These are phyloP conservation scores for Rattus norvegicus DNA, from an alignment of 2,113 vertebrate species.

Conservation along the genomic window DNA sequence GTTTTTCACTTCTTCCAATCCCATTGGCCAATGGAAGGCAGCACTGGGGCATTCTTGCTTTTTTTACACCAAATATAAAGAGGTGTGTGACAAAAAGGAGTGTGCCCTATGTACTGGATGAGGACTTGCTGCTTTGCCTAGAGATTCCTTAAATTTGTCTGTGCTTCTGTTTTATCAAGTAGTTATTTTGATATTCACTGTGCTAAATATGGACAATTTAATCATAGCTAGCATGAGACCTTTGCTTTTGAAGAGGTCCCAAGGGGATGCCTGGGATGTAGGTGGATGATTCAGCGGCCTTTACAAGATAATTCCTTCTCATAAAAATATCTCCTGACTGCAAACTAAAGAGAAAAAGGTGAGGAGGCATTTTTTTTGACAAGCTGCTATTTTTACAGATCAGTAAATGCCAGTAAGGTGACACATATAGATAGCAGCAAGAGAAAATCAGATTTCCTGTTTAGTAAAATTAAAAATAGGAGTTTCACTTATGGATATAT, in stretches of 20 bases:
- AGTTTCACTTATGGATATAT: no score
- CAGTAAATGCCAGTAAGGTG: conserved; percentile 4
- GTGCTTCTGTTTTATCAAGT: not conserved
- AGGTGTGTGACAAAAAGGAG: rapidly evolving
- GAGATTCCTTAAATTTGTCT: not conserved
- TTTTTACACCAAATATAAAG: not conserved
- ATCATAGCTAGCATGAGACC: not conserved
- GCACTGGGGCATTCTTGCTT: not conserved
- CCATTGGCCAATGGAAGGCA: not conserved
- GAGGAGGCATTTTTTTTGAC: not conserved
- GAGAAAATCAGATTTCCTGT: not conserved
- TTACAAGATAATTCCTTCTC: conserved; percentile 1
- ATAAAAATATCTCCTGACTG: conserved; percentile 20
- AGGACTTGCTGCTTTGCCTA: not conserved
- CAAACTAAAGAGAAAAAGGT: not conserved
- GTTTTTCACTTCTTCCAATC: not conserved
- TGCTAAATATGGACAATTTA: not conserved
- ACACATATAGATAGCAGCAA: not conserved
- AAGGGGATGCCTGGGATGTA: not conserved
- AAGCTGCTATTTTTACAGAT: conserved; percentile 30
- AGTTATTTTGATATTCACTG: not conserved
- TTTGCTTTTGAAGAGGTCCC: not conserved
- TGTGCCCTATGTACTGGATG: rapidly evolving
- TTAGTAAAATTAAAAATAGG: not conserved
- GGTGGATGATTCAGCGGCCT: conserved; percentile 4